Conservation (phyloP, 1,140 invertebrate species). For the Stegodyphus dumicola region DNA sequence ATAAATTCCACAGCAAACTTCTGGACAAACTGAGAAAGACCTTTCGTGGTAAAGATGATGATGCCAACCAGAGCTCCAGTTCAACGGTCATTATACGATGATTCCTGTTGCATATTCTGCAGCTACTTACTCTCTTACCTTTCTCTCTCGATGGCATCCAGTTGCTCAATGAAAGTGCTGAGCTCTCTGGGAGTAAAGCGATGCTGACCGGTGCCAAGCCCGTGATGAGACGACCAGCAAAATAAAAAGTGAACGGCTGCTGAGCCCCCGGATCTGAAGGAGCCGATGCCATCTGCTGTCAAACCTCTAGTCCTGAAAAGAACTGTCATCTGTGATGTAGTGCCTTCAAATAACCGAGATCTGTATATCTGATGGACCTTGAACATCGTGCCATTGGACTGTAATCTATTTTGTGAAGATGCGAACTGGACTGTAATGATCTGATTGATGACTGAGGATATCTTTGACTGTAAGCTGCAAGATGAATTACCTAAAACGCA, state of each 20-base stretch:
- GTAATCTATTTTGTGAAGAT: no score
- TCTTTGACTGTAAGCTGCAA: no score
- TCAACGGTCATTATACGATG: conserved; percentile 11
- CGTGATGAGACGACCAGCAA: no score
- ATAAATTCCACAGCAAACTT: conserved; percentile 85
- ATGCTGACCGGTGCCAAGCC: no score
- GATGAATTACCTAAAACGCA: no score
- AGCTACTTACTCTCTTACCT: neutral
- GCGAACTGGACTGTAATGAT: no score
- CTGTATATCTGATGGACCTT: no score
- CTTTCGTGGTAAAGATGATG: conserved; percentile 50
- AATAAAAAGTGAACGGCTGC: no score
- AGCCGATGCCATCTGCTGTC: neutral
- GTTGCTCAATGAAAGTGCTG: neutral
- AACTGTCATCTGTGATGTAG: no score
- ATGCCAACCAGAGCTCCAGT: neutral
- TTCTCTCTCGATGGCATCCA: conserved; percentile 1
- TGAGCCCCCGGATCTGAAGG: neutral
- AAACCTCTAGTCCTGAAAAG: neutral
- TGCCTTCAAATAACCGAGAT: no score
- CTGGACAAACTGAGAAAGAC: conserved; percentile 82
- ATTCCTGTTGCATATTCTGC: neutral
- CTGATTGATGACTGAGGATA: no score
- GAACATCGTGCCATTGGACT: no score
- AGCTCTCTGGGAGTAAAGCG: neutral